Percentiles rank a stretch among this genome's conserved stretches.
phyloP scores from a whole-genome alignment of 2,113 vertebrate genomes.

The Platysternon megacephalum region DNA sequence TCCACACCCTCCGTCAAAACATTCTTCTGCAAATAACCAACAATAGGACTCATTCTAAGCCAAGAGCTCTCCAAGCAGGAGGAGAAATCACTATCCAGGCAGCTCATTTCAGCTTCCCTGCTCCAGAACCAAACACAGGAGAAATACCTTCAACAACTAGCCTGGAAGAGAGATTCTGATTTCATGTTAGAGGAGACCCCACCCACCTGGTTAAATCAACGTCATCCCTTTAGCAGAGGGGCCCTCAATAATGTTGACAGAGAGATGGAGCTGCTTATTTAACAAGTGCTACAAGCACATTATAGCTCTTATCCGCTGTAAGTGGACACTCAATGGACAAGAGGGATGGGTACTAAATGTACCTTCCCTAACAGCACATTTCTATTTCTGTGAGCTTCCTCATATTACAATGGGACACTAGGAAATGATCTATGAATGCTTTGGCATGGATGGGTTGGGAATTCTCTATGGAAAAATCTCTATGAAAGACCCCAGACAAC shows the following conservation, averaged over 20 bases:
- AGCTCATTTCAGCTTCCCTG: not conserved
- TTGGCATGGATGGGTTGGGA: fast-evolving
- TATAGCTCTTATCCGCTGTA: not conserved
- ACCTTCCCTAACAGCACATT: not conserved
- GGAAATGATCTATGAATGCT: not conserved
- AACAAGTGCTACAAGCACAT: not conserved
- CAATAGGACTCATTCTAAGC: not conserved
- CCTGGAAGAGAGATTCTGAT: not conserved
- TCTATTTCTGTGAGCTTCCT: not conserved
- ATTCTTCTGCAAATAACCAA: not conserved
- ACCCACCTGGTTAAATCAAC: not conserved
- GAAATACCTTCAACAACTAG: fast-evolving
- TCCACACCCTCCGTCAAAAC: not conserved
- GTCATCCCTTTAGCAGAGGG: not conserved
- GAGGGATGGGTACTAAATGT: not conserved
- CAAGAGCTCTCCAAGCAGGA: not conserved
- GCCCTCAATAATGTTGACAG: fast-evolving
- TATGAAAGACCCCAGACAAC: fast-evolving
- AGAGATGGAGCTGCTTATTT: not conserved
- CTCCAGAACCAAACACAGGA: not conserved
- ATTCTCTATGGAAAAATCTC: fast-evolving
- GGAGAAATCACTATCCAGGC: not conserved
- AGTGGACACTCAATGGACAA: not conserved
- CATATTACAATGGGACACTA: not conserved
- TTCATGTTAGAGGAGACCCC: not conserved